Base-by-base conservation (phyloP, 1,140 invertebrate species). In the Cherax quadricarinatus region DNA sequence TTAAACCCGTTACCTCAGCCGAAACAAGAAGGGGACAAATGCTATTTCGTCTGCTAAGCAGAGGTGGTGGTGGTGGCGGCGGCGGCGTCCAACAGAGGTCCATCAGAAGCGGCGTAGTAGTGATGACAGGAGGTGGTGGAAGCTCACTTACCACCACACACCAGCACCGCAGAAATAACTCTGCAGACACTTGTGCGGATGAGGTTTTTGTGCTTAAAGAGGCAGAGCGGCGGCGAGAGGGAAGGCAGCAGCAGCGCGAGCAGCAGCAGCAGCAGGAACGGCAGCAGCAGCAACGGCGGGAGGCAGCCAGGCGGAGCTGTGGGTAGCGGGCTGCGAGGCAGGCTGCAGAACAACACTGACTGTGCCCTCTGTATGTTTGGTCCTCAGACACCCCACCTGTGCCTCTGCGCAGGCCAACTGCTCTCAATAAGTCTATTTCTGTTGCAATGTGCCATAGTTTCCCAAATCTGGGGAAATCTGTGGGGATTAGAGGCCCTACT, bases 381-480 rank as follows among this genome's bases (percentile, higher is more conserved):
- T 41, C 49, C 81, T 57, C 81, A 83, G 81, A 51, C 81, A 83
- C 24, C 21, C 81, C 81, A 83, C 81, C 81, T 83, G 51, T 83
- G 81, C 81, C 81, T 83, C 81, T 83, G 81, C 81, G 81, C 81
- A 83, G 81, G 81, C 81, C 51, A 83, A 57, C 81, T 83, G n/a
- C 51, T 83, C 51, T 83, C 81, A 83, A 60, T 51, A 18, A 83
- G 81, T 83, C 81, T 83, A 83, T 83, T 83, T 83, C 57, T 24
- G 81, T 83, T 60, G 18, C 81, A 83, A 24, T 18, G 51, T 53
- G 81, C 81, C 81, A 83, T 60, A 83, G 21, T 83, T 83, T 83
- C 70, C 81, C 51, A 83, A 51, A 57, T 9, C 57, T 83, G 81
- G 21, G n/a, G 81, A 51, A 48, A 83, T 83, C 81, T 60, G 57